These are phyloP conservation scores for Wiebesia pumilae DNA, from an alignment of 1,140 invertebrate genomes.

Conservation along the genomic window DNA sequence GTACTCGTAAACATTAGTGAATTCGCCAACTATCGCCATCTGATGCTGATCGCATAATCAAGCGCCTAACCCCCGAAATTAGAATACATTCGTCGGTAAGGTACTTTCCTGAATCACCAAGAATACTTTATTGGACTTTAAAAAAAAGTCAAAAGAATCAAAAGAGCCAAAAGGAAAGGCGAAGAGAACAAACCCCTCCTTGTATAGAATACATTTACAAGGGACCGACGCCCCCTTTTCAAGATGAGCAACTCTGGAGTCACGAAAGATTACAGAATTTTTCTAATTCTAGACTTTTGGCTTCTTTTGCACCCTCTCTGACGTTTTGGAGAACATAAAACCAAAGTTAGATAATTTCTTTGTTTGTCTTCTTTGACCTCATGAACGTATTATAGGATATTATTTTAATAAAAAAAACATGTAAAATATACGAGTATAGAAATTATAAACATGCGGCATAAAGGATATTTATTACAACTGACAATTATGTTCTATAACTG, in stretches of 20 bases:
- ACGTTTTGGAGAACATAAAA: too few species aligned
- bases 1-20: not conserved
- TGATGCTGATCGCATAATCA: not conserved
- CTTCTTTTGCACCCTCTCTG: slow-evolving; percentile 38
- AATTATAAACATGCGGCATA: too few species aligned
- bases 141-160: slow-evolving; percentile 26
- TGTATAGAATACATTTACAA: not conserved
- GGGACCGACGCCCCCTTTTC: slow-evolving; percentile 68
- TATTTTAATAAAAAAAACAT: too few species aligned
- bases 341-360: not conserved
- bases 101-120: not conserved
- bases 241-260: slow-evolving; percentile 68
- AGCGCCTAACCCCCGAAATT: not conserved
- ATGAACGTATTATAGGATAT: too few species aligned
- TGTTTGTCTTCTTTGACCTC: too few species aligned
- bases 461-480: too few species aligned
- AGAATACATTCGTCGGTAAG: not conserved
- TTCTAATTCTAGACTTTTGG: slow-evolving; percentile 56
- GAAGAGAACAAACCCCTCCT: slow-evolving; percentile 59
- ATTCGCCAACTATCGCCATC: not conserved
- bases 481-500: too few species aligned
- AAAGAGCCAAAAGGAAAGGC: slow-evolving; percentile 56
- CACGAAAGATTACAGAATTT: slow-evolving; percentile 65
- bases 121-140: slow-evolving; percentile 48
- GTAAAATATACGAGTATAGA: too few species aligned